phyloP scores from a whole-genome alignment of 2,797 vertebrate species.

The Potorous gilbertii region DNA sequence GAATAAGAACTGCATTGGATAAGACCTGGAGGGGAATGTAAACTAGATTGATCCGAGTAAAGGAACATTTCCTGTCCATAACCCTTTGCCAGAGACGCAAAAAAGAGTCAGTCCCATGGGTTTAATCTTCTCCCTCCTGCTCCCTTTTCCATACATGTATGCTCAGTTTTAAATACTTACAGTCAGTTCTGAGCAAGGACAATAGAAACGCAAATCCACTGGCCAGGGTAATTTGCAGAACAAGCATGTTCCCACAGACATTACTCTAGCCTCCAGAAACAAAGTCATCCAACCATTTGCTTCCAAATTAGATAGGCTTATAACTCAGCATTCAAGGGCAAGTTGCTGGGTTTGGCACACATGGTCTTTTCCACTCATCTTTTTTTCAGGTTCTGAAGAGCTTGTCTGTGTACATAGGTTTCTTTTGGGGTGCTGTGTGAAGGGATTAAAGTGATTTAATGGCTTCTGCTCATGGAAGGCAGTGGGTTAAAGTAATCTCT shows the following conservation, averaged over 20 bases:
- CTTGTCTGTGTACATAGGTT: neutral
- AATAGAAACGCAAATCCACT: slow-evolving; percentile 1
- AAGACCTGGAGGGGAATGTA: neutral
- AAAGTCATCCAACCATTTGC: neutral
- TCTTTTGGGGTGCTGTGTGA: neutral
- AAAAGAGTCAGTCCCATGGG: neutral
- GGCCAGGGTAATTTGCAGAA: neutral
- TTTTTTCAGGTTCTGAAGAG: neutral
- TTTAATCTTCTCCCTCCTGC: neutral
- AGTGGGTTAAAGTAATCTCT: neutral
- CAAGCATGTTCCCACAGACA: neutral
- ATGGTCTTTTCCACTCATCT: neutral
- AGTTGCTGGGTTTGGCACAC: neutral
- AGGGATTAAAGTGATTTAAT: neutral
- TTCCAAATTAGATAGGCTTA: neutral
- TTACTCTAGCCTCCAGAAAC: neutral
- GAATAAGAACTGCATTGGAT: neutral
- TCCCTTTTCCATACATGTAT: slow-evolving; percentile 9
- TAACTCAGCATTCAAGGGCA: neutral
- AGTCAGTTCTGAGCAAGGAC: neutral
- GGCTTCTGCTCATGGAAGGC: neutral
- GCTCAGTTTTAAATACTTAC: neutral
- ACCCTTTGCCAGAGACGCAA: neutral
- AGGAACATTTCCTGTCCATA: neutral
- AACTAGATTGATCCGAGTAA: neutral